Evolutionary conservation across 2,888 invertebrate genomes (phyloP).

Genomic region (Synergus gifuensis): DNA sequence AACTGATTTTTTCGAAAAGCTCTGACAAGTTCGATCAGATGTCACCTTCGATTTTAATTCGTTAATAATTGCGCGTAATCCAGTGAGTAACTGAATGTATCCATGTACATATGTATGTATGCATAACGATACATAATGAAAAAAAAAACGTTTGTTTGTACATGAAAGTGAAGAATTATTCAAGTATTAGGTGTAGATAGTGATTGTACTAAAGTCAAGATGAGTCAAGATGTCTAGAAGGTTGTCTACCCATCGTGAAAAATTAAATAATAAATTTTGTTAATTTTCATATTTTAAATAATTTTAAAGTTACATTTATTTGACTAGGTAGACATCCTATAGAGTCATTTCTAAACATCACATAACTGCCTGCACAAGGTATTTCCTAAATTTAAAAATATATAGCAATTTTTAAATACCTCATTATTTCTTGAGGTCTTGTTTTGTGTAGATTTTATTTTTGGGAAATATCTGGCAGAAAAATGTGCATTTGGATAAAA

Average conservation of each 20-base stretch:
- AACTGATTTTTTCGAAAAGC: slow-evolving; percentile 2
- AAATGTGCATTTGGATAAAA: slow-evolving; percentile 63
- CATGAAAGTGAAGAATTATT: not conserved
- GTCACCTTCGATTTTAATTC: slow-evolving; percentile 10
- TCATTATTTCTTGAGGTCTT: slow-evolving; percentile 7
- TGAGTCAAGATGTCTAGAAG: not conserved
- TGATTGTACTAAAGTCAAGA: not conserved
- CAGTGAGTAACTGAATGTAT: slow-evolving; percentile 2
- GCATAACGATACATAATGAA: not conserved
- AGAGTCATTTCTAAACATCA: slow-evolving; percentile 49
- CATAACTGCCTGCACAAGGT: slow-evolving; percentile 61
- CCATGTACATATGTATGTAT: not conserved
- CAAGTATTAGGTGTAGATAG: not conserved
- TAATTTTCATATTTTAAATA: not conserved
- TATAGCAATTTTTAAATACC: slow-evolving; percentile 41
- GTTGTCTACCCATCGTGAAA: not conserved
- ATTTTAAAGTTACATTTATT: not conserved
- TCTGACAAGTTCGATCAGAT: not conserved
- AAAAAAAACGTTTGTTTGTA: not conserved
- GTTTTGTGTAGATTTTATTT: slow-evolving; percentile 36
- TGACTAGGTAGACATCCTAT: not conserved
- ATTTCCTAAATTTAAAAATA: slow-evolving; percentile 54
- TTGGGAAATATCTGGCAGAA: slow-evolving; percentile 52
- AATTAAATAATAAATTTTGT: not conserved
- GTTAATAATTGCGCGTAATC: not conserved